These are phyloP conservation scores for Steinernema hermaphroditum DNA, from an alignment of 2,888 invertebrate species.

Conservation along the genomic window DNA sequence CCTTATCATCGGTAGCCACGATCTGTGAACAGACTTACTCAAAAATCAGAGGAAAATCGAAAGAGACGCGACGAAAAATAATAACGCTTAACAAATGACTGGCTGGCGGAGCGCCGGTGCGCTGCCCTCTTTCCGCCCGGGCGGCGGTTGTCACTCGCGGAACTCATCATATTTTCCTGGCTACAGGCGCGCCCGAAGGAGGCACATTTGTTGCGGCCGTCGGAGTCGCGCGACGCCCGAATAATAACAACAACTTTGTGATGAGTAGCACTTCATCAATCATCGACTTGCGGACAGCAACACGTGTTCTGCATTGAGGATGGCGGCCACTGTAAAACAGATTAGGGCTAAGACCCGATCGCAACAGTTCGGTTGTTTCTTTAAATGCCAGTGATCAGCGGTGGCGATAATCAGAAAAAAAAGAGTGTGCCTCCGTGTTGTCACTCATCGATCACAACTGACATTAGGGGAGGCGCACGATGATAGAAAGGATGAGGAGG, in stretches of 20 bases:
- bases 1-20: too few relatives aligned
- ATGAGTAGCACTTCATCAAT: conserved; percentile 27
- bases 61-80: not conserved
- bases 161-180: conserved; percentile 7
- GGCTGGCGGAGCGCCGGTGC: not conserved
- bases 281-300: not conserved
- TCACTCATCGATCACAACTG: not conserved
- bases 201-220: not conserved
- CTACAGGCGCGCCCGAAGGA: not conserved
- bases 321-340: not conserved
- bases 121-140: not conserved
- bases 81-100: not conserved
- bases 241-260: conserved; percentile 21
- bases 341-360: not conserved
- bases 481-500: not conserved
- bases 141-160: conserved; percentile 24
- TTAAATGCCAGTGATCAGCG: not conserved
- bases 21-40: too few relatives aligned
- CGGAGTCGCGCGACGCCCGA: not conserved
- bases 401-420: not conserved
- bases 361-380: not conserved
- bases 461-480: not conserved
- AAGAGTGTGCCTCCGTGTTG: not conserved
- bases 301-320: not conserved
- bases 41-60: too few relatives aligned